These are phyloP conservation scores for Cavia aperea DNA, from an alignment of 2,113 vertebrate species.

Conservation along the genomic window DNA sequence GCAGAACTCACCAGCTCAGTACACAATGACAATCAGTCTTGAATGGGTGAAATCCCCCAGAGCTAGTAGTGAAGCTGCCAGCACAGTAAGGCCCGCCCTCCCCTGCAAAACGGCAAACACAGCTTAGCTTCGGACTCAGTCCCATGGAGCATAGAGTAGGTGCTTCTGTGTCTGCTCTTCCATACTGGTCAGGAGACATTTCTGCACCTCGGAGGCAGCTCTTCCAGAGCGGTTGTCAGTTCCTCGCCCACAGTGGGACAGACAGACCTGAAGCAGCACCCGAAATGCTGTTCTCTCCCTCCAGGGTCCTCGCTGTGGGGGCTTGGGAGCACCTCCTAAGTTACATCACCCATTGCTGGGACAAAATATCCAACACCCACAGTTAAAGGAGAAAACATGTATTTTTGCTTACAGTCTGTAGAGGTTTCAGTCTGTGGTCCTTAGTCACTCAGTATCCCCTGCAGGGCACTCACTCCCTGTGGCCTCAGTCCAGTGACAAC, in stretches of 20 bases:
- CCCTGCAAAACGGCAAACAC: not conserved
- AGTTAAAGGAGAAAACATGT: not conserved
- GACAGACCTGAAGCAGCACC: too few relatives aligned
- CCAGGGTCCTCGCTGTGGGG: not conserved
- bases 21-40: not conserved
- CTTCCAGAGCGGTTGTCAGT: not conserved
- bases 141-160: not conserved
- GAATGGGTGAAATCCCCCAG: not conserved
- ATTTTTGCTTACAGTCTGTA: not conserved
- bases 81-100: too few relatives aligned
- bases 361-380: not conserved
- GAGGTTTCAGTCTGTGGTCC: not conserved
- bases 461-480: not conserved
- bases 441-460: not conserved
- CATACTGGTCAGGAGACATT: not conserved
- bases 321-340: not conserved
- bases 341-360: not conserved
- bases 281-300: too few relatives aligned
- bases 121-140: not conserved
- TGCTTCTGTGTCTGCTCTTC: not conserved
- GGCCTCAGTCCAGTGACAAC: not conserved
- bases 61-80: not conserved
- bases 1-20: not conserved
- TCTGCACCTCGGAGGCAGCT: not conserved
- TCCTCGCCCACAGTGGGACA: too few relatives aligned